These are phyloP conservation scores for Buathra laborator DNA, from an alignment of 2,888 invertebrate genomes.

Conservation along the genomic window DNA sequence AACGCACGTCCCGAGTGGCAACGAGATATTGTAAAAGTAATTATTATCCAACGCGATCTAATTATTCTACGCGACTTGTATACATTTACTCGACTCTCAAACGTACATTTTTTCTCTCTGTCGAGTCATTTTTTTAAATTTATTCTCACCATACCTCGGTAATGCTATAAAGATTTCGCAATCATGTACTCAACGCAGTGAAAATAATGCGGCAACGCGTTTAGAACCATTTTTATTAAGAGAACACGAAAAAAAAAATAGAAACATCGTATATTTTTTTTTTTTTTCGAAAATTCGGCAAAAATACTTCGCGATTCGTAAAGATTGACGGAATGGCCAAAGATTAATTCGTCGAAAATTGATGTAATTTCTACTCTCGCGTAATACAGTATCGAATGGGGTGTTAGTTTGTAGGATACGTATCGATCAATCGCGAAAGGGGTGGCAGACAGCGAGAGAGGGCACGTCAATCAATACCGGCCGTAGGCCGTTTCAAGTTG, in stretches of 20 bases:
- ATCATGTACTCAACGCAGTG: too few relatives aligned
- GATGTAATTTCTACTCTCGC: not conserved
- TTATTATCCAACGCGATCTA: not conserved
- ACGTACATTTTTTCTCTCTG: too few relatives aligned
- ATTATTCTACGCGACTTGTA: not conserved
- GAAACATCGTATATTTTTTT: too few relatives aligned
- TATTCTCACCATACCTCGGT: too few relatives aligned
- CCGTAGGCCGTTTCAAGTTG: constrained; percentile 61
- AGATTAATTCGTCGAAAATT: not conserved
- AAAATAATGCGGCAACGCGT: too few relatives aligned
- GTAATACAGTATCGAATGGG: constrained; percentile 12
- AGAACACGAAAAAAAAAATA: too few relatives aligned
- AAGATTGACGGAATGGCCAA: not conserved
- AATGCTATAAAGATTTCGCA: too few relatives aligned
- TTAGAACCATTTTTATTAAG: too few relatives aligned
- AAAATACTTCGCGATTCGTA: not conserved
- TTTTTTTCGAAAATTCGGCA: too few relatives aligned
- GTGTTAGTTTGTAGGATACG: constrained; percentile 52
- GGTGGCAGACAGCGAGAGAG: constrained; percentile 31
- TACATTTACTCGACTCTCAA: too few relatives aligned
- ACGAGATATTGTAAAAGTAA: not conserved
- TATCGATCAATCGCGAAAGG: constrained; percentile 63
- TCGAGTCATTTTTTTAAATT: too few relatives aligned
- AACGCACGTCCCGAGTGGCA: not conserved
- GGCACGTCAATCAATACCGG: constrained; percentile 63